Percentiles rank a stretch among this genome's conserved stretches.
These are phyloP conservation scores for Heterodera schachtii DNA, from an alignment of 1,140 invertebrate genomes.

Conservation along the genomic window DNA sequence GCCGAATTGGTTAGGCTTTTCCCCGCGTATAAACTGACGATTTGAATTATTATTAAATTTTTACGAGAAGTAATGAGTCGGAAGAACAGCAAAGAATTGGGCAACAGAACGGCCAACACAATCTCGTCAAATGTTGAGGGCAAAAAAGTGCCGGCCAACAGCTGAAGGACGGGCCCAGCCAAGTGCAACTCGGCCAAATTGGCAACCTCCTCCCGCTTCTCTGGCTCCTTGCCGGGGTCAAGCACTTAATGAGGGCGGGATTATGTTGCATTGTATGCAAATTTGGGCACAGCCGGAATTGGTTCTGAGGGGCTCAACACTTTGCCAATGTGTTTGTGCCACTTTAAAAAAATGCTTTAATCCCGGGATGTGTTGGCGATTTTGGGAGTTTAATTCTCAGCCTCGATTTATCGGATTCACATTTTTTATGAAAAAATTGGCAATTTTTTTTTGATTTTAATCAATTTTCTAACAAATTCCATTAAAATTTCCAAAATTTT, in stretches of 20 bases:
- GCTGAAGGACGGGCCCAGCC: constrained; percentile 41
- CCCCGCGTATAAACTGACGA: too few species aligned
- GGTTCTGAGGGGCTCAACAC: background rate
- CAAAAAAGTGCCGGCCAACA: constrained; percentile 39
- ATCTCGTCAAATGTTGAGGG: constrained; percentile 23
- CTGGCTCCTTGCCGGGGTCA: constrained; percentile 49
- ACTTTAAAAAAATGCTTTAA: background rate
- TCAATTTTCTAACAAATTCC: too few species aligned
- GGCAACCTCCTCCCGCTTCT: constrained; percentile 49
- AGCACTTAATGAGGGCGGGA: constrained; percentile 16
- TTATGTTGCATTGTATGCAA: too few species aligned
- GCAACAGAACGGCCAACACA: constrained; percentile 32
- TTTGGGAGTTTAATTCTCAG: background rate
- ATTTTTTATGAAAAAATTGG: too few species aligned
- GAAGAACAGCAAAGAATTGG: constrained; percentile 34
- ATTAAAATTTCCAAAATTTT: too few species aligned
- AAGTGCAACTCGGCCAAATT: constrained; percentile 40
- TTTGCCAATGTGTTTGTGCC: too few species aligned
- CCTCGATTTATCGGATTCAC: too few species aligned
- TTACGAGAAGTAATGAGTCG: constrained; percentile 30
- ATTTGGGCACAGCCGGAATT: too few species aligned
- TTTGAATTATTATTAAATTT: too few species aligned
- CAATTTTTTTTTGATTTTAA: too few species aligned
- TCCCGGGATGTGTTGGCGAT: background rate
- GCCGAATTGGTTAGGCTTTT: too few species aligned